Percentiles rank a stretch among this genome's conserved stretches.
Conservation (phyloP, 2,797 vertebrate genomes). For the Acanthiza pusilla region DNA sequence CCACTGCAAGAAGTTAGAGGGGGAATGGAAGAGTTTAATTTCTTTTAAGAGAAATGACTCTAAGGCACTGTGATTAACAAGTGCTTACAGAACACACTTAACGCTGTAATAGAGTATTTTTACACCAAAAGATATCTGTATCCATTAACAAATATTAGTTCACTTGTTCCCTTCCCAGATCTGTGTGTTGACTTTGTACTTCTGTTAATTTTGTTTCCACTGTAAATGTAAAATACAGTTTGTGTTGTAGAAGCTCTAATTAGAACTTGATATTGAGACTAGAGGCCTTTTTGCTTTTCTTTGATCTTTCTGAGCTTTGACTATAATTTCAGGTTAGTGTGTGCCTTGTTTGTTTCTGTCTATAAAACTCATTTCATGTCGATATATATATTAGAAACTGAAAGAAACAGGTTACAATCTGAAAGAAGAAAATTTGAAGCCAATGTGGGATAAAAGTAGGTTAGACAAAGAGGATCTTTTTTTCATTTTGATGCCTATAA, state of each 20-base stretch:
- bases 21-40: background rate
- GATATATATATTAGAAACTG: background rate
- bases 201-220: background rate
- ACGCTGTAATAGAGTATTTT: background rate
- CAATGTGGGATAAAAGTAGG: fast-evolving
- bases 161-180: background rate
- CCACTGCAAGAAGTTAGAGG: background rate
- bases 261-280: background rate
- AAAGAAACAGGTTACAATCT: background rate
- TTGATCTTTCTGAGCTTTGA: background rate
- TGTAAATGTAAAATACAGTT: background rate
- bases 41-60: background rate
- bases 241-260: background rate
- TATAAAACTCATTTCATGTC: background rate
- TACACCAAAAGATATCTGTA: background rate
- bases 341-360: background rate
- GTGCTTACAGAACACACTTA: background rate
- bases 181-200: background rate
- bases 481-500: background rate
- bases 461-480: background rate
- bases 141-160: background rate
- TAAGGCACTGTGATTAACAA: background rate
- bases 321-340: background rate
- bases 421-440: background rate
- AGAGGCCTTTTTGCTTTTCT: background rate